These are phyloP conservation scores for Protonemura montana DNA, from an alignment of 2,888 invertebrate genomes.

Conservation along the genomic window DNA sequence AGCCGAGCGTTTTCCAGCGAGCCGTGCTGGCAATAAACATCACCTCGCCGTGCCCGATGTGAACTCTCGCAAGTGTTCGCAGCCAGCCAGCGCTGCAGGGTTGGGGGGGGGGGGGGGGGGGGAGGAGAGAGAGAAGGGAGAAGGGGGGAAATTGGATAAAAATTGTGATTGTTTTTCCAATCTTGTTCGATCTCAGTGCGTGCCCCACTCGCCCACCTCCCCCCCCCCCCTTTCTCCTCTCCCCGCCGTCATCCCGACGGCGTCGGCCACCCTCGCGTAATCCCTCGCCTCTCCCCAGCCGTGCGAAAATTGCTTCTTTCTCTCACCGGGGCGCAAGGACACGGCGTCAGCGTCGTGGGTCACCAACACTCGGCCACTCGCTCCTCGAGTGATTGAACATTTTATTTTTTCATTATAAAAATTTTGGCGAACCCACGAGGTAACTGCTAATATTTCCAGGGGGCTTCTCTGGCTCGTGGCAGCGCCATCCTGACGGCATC, in stretches of 20 bases:
- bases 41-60: neutral
- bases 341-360: neutral
- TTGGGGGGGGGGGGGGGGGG: neutral
- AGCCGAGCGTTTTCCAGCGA: neutral
- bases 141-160: slow-evolving; percentile 30
- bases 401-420: too few relatives aligned
- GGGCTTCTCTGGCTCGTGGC: neutral
- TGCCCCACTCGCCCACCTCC: neutral
- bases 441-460: too few relatives aligned
- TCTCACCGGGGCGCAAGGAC: neutral
- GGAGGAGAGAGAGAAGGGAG: neutral
- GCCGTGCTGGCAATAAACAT: neutral
- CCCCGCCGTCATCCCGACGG: neutral
- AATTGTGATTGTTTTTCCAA: slow-evolving; percentile 38
- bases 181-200: slow-evolving; percentile 12
- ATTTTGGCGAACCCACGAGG: too few relatives aligned
- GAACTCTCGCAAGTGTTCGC: slow-evolving; percentile 5
- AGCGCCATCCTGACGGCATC: neutral
- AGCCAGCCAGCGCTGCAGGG: neutral
- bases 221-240: neutral
- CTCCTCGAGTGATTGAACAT: too few relatives aligned
- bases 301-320: neutral
- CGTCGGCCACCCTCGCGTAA: neutral
- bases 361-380: neutral
- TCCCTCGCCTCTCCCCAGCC: neutral